Conservation (phyloP, 2,797 vertebrate species). For the Aplochiton taeniatus region DNA sequence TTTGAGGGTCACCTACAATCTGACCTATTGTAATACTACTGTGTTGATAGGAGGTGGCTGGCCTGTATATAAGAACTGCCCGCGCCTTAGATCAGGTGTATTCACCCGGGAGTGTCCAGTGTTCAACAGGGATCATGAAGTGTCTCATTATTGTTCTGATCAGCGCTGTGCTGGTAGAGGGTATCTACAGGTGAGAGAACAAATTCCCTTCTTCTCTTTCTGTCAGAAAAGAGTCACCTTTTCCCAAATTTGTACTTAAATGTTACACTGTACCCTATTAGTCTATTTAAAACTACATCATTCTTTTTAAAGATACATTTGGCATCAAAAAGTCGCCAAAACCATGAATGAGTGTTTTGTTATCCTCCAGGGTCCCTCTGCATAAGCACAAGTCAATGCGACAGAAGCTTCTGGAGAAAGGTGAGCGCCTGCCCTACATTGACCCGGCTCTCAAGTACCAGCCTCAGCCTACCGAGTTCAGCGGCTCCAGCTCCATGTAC, state of each 20-base stretch:
- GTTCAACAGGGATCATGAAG: constrained; percentile 47
- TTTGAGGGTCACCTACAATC: no score
- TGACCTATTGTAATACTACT: no score
- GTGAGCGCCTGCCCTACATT: constrained; percentile 18
- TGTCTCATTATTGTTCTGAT: constrained; percentile 43
- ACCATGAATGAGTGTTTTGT: background rate
- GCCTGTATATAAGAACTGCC: constrained; percentile 38
- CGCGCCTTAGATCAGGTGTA: constrained; percentile 3
- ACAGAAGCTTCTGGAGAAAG: constrained; percentile 67
- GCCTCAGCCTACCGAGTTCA: constrained; percentile 12
- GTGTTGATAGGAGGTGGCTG: no score
- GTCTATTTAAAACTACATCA: no score
- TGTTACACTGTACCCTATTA: no score
- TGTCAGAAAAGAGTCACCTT: no score
- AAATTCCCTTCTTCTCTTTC: background rate
- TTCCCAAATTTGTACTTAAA: no score
- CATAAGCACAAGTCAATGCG: constrained; percentile 71
- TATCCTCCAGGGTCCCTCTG: constrained; percentile 70
- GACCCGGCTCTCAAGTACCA: constrained; percentile 71
- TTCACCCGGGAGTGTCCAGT: constrained; percentile 19
- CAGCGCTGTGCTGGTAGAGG: constrained; percentile 36
- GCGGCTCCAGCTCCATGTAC: constrained; percentile 53
- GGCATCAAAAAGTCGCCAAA: no score
- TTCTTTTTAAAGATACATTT: no score
- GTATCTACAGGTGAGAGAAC: constrained; percentile 37